These are phyloP conservation scores for Eupithecia vulgata DNA, from an alignment of 2,888 invertebrate species.

Conservation along the genomic window DNA sequence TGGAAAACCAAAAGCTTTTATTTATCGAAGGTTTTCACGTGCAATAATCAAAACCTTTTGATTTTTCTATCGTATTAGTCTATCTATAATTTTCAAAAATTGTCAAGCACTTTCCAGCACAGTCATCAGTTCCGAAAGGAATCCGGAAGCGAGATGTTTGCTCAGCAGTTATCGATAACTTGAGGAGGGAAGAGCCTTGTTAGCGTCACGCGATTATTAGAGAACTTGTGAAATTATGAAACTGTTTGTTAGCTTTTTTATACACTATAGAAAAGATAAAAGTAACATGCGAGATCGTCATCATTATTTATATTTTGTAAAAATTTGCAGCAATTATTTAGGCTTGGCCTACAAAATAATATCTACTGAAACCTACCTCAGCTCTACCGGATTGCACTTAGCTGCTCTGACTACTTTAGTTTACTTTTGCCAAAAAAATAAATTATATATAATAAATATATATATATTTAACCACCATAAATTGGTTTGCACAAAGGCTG, in stretches of 20 bases:
- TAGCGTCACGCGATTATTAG: slow-evolving; percentile 43
- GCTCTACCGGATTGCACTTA: not conserved
- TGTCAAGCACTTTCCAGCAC: slow-evolving; percentile 32
- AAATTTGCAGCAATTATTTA: not conserved
- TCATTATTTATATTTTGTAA: too few species aligned
- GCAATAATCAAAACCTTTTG: not conserved
- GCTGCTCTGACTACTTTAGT: not conserved
- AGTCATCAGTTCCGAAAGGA: slow-evolving; percentile 26
- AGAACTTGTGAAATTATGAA: slow-evolving; percentile 32
- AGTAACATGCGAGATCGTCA: not conserved
- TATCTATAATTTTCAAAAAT: not conserved
- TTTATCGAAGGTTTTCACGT: too few species aligned
- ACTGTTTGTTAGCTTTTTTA: not conserved
- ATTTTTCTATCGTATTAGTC: not conserved
- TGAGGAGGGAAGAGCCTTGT: slow-evolving; percentile 46
- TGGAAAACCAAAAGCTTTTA: too few species aligned
- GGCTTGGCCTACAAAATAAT: not conserved
- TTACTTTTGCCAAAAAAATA: not conserved
- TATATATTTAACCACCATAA: too few species aligned
- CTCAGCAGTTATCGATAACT: slow-evolving; percentile 40
- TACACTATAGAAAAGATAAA: not conserved
- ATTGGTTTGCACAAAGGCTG: not conserved
- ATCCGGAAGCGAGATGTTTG: slow-evolving; percentile 46
- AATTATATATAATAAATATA: too few species aligned
- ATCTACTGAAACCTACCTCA: not conserved